phyloP scores from a whole-genome alignment of 92 coral and sea anemone species.

The Scolanthus callimorphus region DNA sequence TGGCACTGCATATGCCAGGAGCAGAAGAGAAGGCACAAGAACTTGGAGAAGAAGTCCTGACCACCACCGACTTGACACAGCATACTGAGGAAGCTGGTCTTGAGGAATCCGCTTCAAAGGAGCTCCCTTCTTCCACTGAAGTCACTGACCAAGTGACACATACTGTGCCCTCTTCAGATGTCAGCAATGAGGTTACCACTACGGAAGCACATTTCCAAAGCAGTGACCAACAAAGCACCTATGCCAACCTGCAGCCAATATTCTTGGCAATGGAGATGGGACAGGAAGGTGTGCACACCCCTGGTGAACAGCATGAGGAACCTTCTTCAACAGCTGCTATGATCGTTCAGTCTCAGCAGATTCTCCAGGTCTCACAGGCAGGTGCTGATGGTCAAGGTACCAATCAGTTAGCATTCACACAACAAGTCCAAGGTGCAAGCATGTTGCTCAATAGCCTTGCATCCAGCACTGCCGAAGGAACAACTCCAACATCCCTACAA shows the following conservation, averaged over 20 bases:
- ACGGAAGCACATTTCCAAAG: slow-evolving; percentile 37
- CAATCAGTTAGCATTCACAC: slow-evolving; percentile 45
- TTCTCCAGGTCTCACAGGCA: slow-evolving; percentile 46
- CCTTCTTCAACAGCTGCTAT: slow-evolving; percentile 29
- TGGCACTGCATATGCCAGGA: not conserved
- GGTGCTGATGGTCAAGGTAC: slow-evolving; percentile 40
- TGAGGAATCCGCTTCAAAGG: too few species aligned
- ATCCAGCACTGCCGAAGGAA: slow-evolving; percentile 65
- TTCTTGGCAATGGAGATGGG: slow-evolving; percentile 99
- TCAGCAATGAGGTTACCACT: slow-evolving; percentile 39
- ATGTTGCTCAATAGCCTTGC: slow-evolving; percentile 61
- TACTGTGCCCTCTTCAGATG: slow-evolving; percentile 22
- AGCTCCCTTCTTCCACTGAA: slow-evolving; percentile 9
- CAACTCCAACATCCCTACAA: slow-evolving; percentile 77
- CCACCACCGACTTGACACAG: not conserved
- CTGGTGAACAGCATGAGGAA: slow-evolving; percentile 46
- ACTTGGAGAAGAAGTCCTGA: too few species aligned
- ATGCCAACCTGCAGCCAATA: slow-evolving; percentile 98
- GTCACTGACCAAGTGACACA: slow-evolving; percentile 15
- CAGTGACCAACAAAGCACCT: slow-evolving; percentile 87
- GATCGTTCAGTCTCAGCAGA: slow-evolving; percentile 30
- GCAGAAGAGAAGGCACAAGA: not conserved
- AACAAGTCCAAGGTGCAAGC: slow-evolving; percentile 43
- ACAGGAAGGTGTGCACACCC: slow-evolving; percentile 57
- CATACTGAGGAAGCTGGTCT: slow-evolving; percentile 4